phyloP scores from a whole-genome alignment of 2,797 vertebrate species.

The Percopsis omiscomaycus region DNA sequence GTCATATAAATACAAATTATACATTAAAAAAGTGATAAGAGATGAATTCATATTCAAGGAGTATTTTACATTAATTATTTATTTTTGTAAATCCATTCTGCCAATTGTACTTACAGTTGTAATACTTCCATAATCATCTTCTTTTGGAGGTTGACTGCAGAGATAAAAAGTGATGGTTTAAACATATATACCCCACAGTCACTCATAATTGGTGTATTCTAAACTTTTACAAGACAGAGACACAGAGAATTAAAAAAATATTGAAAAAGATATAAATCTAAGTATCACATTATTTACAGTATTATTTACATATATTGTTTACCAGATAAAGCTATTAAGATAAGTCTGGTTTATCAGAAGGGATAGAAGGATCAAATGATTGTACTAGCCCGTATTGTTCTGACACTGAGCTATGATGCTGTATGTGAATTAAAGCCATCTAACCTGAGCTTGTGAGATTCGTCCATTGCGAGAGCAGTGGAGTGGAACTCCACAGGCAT shows the following conservation, averaged over 20 bases:
- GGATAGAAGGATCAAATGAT: background rate
- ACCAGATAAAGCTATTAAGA: background rate
- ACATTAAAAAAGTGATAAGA: background rate
- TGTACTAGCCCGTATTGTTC: background rate
- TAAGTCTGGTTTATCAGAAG: background rate
- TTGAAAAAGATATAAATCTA: too few species aligned
- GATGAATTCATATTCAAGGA: background rate
- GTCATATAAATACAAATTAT: too few species aligned
- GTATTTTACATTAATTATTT: constrained; percentile 5
- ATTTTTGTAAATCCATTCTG: background rate
- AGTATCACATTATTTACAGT: too few species aligned
- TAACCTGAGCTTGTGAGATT: constrained; percentile 85
- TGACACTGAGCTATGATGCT: background rate
- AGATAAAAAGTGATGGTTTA: constrained; percentile 7
- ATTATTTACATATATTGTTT: background rate
- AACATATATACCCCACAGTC: background rate
- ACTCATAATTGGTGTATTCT: too few species aligned
- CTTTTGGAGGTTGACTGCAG: constrained; percentile 68
- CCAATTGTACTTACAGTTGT: constrained; percentile 66
- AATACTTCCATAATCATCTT: constrained; percentile 77
- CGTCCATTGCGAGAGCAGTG: constrained; percentile 70
- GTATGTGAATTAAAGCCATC: background rate
- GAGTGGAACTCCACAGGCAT: constrained; percentile 93
- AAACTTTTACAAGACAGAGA: too few species aligned
- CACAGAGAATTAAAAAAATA: too few species aligned